A percentile compares a stretch with the other conserved stretches of the same genome.
Evolutionary conservation across 2,888 invertebrate genomes (phyloP).

Genomic region (Xylocampa areola): DNA sequence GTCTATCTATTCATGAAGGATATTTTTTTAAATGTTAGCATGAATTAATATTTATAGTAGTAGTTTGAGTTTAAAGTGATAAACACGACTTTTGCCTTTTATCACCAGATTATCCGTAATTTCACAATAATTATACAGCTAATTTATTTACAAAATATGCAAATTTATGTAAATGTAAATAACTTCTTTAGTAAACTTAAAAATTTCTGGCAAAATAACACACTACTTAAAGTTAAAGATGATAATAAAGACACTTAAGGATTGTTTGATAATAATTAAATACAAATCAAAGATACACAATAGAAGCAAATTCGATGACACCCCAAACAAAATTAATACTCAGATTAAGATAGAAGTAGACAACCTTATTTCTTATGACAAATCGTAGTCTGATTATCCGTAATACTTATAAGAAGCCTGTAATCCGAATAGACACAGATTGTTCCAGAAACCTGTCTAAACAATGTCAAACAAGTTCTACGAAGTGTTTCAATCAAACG

Average conservation of each 20-base stretch:
- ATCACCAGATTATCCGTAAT: no score
- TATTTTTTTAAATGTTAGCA: no score
- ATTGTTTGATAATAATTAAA: constrained; percentile 34
- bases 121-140: no score
- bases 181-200: no score
- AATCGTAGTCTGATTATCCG: constrained; percentile 61
- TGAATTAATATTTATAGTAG: no score
- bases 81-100: no score
- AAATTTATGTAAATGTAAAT: no score
- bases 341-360: constrained; percentile 17
- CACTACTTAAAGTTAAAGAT: constrained; percentile 27
- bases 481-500: constrained; percentile 80
- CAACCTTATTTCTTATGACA: constrained; percentile 51
- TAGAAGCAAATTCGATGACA: constrained; percentile 40
- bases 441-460: constrained; percentile 75
- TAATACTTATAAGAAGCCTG: constrained; percentile 63
- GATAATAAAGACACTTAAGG: constrained; percentile 38
- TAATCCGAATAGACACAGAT: constrained; percentile 68
- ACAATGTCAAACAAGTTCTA: constrained; percentile 81
- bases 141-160: no score
- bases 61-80: no score
- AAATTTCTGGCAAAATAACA: no score
- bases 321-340: constrained; percentile 39
- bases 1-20: no score
- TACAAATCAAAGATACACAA: constrained; percentile 31